phyloP scores from a whole-genome alignment of 2,888 invertebrate species.

The Drosophila lutescens region DNA sequence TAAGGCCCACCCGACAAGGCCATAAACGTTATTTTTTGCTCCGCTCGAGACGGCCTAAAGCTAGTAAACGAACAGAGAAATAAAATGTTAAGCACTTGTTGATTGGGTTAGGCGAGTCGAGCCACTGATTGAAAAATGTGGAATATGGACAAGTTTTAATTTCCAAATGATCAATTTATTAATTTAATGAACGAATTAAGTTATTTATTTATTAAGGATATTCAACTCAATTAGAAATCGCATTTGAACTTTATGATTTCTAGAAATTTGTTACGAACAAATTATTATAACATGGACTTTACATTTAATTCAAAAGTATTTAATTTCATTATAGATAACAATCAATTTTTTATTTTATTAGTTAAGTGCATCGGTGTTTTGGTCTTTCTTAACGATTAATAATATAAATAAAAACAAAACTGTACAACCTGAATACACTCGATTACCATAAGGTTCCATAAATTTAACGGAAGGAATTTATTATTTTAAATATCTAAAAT shows the following conservation, averaged over 20 bases:
- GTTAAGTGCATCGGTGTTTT: too few species aligned
- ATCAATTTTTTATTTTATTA: background rate
- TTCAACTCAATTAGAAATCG: background rate
- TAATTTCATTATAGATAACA: background rate
- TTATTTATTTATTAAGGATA: background rate
- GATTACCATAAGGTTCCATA: too few species aligned
- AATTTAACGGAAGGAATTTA: too few species aligned
- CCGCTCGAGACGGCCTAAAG: background rate
- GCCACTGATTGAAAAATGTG: background rate
- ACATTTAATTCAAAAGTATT: background rate
- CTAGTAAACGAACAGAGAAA: conserved; percentile 28
- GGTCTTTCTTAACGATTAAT: too few species aligned
- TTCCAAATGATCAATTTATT: background rate
- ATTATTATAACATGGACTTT: background rate
- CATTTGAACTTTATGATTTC: background rate
- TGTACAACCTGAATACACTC: too few species aligned
- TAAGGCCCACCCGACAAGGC: conserved; percentile 60
- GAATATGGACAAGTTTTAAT: background rate
- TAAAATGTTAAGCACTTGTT: conserved; percentile 33
- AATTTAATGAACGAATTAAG: background rate
- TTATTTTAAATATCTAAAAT: too few species aligned
- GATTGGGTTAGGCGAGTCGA: conserved; percentile 5
- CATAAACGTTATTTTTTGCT: conserved; percentile 53
- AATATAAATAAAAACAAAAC: too few species aligned
- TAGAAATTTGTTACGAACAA: background rate